Evolutionary conservation across 53 echinoderm and acorn worm species (phyloP).

Genomic region (Holothuria leucospilota): DNA sequence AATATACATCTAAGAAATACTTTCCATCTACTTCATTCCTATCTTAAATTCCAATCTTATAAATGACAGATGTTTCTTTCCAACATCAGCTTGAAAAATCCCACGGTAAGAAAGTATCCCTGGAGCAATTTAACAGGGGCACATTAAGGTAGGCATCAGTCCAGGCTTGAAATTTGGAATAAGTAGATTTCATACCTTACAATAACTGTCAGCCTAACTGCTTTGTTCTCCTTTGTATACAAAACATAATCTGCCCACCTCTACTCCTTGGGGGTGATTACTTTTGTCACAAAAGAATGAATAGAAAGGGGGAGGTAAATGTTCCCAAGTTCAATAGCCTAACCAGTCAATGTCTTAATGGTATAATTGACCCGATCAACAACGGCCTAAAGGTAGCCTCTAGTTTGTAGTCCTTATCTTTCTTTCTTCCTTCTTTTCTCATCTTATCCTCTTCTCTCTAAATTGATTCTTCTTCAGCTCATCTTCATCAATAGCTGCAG

Average conservation of each 20-base stretch:
- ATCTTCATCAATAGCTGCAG: slow-evolving; percentile 31
- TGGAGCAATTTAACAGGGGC: no score
- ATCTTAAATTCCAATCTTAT: no score
- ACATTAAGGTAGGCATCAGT: no score
- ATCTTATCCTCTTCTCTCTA: background rate
- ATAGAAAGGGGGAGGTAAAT: slow-evolving; percentile 18
- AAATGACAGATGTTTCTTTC: no score
- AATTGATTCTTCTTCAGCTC: slow-evolving; percentile 16
- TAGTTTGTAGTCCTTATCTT: background rate
- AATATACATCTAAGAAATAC: no score
- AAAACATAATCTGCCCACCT: slow-evolving; percentile 35
- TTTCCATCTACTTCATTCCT: no score
- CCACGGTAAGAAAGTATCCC: no score
- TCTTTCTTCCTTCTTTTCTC: background rate
- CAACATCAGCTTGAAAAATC: no score
- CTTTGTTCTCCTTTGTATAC: slow-evolving; percentile 23
- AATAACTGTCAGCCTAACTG: slow-evolving; percentile 5
- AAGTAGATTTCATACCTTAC: slow-evolving; percentile 7
- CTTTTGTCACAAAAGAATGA: slow-evolving; percentile 12
- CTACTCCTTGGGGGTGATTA: slow-evolving; percentile 6
- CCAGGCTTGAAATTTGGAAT: no score
- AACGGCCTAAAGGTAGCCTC: slow-evolving; percentile 15
- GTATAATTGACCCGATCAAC: slow-evolving; percentile 39
- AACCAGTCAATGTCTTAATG: background rate
- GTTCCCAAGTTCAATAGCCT: slow-evolving; percentile 32